Evolutionary conservation across 2,888 invertebrate species (phyloP), one percentile per base, ranked within the genome.

Genomic region (Phortica okadai): DNA sequence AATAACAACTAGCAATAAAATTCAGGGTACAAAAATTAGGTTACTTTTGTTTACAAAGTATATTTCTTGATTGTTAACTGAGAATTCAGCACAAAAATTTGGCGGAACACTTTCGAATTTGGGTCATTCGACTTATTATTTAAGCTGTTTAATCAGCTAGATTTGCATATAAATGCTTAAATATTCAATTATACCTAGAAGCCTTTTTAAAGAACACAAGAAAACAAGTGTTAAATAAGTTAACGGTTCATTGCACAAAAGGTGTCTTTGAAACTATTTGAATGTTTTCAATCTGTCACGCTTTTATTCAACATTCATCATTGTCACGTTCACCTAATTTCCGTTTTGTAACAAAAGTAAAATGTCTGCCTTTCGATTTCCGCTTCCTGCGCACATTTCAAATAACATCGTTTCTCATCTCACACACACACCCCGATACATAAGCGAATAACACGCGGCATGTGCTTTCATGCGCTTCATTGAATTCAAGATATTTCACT

Each of bases 391-490:
- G 54, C 33, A 25, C 16, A 33, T 42, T 42, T 1, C 56, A 56
- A 16, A 56, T 33, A 56, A 2, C 5, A 56, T 16, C 16, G 56
- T 56, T 56, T 56, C 16, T 0, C 50, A 50, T 2, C 50, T 50
- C 50, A 50, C 50, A 50, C 50, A 8, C 14, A 14, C 50, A 50
- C 14, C 14, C 1, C 10, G 1, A 11, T 8, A 50, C 50, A 14
- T 14, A 3, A 59, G 59, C 59, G n/a, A 2, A 10, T 59, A 7
- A n/a, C 10, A 59, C 16, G 59, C 14, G 59, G 7, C 59, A n/a
- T 67, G 54, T 33, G 69, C 21, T 33, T 69, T 72, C 69, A 44
- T 72, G 56, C 41, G 54, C 21, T 72, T 72, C 54, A 56, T 56
- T 72, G 56, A 72, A 56, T 72, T 25, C 16, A 62, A 54, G 70